Conservation (phyloP, 2,113 vertebrate genomes). For the Solea solea region DNA sequence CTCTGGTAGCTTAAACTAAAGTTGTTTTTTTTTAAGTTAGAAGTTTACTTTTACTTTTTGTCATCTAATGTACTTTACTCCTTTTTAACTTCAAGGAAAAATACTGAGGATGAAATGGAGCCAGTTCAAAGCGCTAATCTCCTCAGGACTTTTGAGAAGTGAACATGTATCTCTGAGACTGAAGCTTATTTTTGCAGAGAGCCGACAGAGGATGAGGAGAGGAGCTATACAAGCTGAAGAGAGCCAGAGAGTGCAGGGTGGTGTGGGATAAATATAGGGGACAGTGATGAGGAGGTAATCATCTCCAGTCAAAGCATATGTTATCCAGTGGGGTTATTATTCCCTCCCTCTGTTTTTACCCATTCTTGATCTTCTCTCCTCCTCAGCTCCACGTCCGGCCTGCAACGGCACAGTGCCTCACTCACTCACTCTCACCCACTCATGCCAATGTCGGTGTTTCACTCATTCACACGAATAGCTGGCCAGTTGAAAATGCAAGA, state of each 20-base stretch:
- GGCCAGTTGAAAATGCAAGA: slow-evolving; percentile 33
- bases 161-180: slow-evolving; percentile 54
- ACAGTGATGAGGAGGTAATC: slow-evolving; percentile 70
- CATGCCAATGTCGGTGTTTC: slow-evolving; percentile 58
- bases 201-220: slow-evolving; percentile 35
- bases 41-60: background rate
- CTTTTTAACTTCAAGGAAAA: slow-evolving; percentile 40
- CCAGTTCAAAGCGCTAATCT: slow-evolving; percentile 68
- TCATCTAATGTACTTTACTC: slow-evolving; percentile 47
- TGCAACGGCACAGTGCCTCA: slow-evolving; percentile 49
- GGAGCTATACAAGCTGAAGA: slow-evolving; percentile 22
- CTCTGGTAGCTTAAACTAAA: slow-evolving; percentile 10
- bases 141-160: slow-evolving; percentile 58
- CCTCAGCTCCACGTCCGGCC: slow-evolving; percentile 43
- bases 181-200: slow-evolving; percentile 60
- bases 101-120: slow-evolving; percentile 33
- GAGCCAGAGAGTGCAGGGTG: slow-evolving; percentile 12
- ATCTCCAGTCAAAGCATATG: slow-evolving; percentile 71
- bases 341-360: slow-evolving; percentile 41
- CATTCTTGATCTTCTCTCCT: slow-evolving; percentile 55
- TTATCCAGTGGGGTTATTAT: slow-evolving; percentile 70
- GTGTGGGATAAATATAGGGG: slow-evolving; percentile 59
- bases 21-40: background rate
- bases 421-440: slow-evolving; percentile 53
- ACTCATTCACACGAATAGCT: slow-evolving; percentile 68